Conservation (phyloP, 2,797 vertebrate genomes). For the Pteropus rufus region DNA sequence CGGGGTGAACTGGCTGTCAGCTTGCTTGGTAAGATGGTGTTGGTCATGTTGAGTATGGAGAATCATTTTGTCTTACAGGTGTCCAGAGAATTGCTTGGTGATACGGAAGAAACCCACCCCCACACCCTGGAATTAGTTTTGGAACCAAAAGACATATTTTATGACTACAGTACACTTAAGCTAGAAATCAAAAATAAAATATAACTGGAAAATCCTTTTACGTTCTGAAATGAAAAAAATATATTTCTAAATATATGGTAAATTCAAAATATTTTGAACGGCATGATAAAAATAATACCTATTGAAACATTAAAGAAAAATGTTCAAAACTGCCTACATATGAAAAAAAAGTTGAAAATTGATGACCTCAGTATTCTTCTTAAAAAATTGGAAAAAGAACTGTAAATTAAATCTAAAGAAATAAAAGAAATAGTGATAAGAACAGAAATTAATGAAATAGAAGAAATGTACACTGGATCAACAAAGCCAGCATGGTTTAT, state of each 20-base stretch:
- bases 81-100: background rate
- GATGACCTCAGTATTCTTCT: background rate
- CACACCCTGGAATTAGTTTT: background rate
- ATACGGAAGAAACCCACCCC: background rate
- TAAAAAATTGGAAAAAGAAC: background rate
- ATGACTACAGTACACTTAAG: background rate
- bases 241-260: background rate
- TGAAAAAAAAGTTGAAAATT: background rate
- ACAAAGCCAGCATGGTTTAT: background rate
- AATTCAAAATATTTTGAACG: background rate
- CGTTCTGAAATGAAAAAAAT: background rate
- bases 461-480: background rate
- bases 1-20: background rate
- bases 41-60: background rate
- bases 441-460: constrained; percentile 19
- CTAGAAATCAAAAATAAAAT: background rate
- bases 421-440: background rate
- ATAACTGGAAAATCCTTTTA: background rate
- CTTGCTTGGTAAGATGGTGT: background rate
- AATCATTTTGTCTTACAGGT: background rate
- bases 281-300: background rate
- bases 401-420: background rate
- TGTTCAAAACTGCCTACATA: background rate
- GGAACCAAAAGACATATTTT: background rate
- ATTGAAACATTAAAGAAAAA: background rate